Conservation (phyloP, 2,888 invertebrate species). For the Himalopsyche japonica region DNA sequence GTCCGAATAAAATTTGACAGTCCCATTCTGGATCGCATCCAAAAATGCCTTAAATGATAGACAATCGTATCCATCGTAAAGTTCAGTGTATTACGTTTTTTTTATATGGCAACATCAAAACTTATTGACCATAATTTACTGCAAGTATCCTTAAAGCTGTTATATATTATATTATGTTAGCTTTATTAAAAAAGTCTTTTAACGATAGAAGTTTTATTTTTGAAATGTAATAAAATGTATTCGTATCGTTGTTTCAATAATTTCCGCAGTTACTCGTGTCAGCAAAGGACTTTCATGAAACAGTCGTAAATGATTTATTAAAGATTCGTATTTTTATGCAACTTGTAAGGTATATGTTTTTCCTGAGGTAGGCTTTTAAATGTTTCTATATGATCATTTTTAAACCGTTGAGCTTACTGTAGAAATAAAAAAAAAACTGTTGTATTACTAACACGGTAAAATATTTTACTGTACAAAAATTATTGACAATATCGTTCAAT, state of each 20-base stretch:
- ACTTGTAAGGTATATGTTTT: background rate
- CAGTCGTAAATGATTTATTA: background rate
- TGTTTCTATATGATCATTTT: too few relatives aligned
- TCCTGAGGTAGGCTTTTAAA: background rate
- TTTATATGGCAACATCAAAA: background rate
- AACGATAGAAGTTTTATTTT: background rate
- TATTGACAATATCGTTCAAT: too few relatives aligned
- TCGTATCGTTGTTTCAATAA: background rate
- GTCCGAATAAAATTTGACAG: background rate
- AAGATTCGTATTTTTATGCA: background rate
- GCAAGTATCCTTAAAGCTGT: background rate
- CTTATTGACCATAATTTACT: background rate
- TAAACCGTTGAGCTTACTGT: too few relatives aligned
- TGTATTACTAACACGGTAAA: too few relatives aligned
- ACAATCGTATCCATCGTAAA: background rate
- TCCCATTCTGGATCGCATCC: background rate
- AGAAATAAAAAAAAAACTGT: too few relatives aligned
- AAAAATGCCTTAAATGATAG: background rate
- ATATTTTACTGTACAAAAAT: too few relatives aligned
- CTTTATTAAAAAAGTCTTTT: background rate
- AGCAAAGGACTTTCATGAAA: background rate
- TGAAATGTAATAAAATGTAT: background rate
- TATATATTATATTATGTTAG: background rate
- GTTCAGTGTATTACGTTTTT: background rate
- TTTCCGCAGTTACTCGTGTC: background rate